Conservation (phyloP, 2,888 invertebrate genomes). For the Seladonia tumulorum region DNA sequence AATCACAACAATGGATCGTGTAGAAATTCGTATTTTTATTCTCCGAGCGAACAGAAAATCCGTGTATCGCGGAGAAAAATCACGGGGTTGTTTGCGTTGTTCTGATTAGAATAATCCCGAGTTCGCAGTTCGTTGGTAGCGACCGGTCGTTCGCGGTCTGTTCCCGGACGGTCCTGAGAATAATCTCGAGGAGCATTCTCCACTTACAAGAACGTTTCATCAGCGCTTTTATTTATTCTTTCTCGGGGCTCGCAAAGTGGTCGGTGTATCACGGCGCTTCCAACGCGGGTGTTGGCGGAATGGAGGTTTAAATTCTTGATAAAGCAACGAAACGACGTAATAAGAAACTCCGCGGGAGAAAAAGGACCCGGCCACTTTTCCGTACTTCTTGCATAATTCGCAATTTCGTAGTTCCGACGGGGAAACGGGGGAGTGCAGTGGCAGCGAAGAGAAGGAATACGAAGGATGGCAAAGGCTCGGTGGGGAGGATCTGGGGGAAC, state of each 20-base stretch:
- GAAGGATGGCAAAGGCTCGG: neutral
- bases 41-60: neutral
- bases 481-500: neutral
- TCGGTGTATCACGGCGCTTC: conserved; percentile 16
- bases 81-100: neutral
- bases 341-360: conserved; percentile 46
- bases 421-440: neutral
- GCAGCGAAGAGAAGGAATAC: neutral
- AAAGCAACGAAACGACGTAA: conserved; percentile 48
- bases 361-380: conserved; percentile 37
- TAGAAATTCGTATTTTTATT: neutral
- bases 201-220: conserved; percentile 32
- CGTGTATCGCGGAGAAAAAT: neutral
- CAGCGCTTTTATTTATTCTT: conserved; percentile 18
- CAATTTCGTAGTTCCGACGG: conserved; percentile 45
- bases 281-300: conserved; percentile 27
- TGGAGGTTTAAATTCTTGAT: conserved; percentile 60
- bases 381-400: conserved; percentile 59
- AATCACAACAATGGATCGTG: neutral
- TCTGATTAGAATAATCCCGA: conserved; percentile 14
- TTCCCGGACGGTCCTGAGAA: conserved; percentile 14
- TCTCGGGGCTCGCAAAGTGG: neutral
- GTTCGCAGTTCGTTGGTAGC: neutral
- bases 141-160: neutral
- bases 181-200: conserved; percentile 34